Conservation (phyloP, 2,797 vertebrate species). For the Thamnophis elegans region DNA sequence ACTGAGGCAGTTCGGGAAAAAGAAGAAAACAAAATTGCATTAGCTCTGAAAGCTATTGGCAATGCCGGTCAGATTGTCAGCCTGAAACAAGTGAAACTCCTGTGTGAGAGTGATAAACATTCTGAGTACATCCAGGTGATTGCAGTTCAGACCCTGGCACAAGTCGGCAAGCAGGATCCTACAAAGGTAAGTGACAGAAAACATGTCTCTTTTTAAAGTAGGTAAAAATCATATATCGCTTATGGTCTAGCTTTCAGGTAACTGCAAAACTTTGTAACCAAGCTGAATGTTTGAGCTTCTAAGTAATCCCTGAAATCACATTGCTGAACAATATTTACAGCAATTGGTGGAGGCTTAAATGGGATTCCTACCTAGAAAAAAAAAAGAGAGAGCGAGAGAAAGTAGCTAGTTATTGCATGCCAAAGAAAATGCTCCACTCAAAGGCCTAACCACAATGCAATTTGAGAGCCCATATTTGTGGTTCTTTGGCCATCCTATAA, state of each 20-base stretch:
- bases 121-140: conserved; percentile 71
- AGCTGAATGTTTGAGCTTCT: not conserved
- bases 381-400: not conserved
- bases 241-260: not conserved
- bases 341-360: not conserved
- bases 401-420: not conserved
- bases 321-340: not conserved
- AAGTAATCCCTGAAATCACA: not conserved
- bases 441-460: not conserved
- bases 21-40: conserved; percentile 75
- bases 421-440: not conserved
- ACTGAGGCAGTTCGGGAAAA: conserved; percentile 67
- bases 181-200: conserved; percentile 72
- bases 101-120: conserved; percentile 73
- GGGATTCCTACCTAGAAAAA: not conserved
- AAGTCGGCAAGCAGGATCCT: conserved; percentile 77
- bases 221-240: not conserved
- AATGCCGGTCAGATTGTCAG: conserved; percentile 83
- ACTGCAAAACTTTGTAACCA: not conserved
- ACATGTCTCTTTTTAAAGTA: not conserved
- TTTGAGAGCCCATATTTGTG: not conserved
- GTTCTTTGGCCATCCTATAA: not conserved
- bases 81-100: conserved; percentile 82
- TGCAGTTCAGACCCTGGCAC: conserved; percentile 81
- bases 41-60: conserved; percentile 82